Evolutionary conservation across 2,797 vertebrate species (phyloP), one percentile per base, ranked within the genome.

Genomic region (Tenualosa thibaudeaui): DNA sequence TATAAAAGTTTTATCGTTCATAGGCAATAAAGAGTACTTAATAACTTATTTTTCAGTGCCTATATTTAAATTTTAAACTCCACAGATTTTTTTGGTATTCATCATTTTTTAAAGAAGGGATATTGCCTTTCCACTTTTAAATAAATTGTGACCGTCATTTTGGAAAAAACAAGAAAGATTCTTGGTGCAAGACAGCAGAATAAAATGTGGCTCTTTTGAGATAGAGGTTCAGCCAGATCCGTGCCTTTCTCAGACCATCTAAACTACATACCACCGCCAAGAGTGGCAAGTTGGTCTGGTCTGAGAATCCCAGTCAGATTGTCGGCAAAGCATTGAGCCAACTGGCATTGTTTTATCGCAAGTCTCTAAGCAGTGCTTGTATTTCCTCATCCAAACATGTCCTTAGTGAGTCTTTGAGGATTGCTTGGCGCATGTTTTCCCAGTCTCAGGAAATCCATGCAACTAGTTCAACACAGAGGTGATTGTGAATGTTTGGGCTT

Each of bases 401-500:
- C n/a, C 71, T 1, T 17, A 58, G 86, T 54, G 31, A 65, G 81
- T 81, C 82, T 89, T 90, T 88, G 84, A 89, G 89, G 86, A 85
- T 37, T 68, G 85, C 13, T 83, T 68, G 78, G 56, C 81, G 3
- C 83, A 83, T 86, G 83, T 87, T 88, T 87, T 89, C 49, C 60
- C 82, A 84, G 81, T 85, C 84, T 62, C 50, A 84, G 50, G 71
- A 53, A 86, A 83, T 88, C 86, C 83, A 56, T 53, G 81, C 83
- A 85, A 86, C 89, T 87, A 86, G 75, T 83, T 88, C 84, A 88
- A 84, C 51, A 82, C 81, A 82, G 82, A 87, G 88, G 78, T 88
- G 89, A 89, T 87, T 90, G 86, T 89, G 87, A 88, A 88, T 83
- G 86, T 88, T 78, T 78, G 40, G 71, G 71, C 40, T 78, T 78